A percentile compares a stretch with the other conserved stretches of the same genome.
Evolutionary conservation across 2,113 vertebrate genomes (phyloP).

Genomic region (Megaceryle maxima): DNA sequence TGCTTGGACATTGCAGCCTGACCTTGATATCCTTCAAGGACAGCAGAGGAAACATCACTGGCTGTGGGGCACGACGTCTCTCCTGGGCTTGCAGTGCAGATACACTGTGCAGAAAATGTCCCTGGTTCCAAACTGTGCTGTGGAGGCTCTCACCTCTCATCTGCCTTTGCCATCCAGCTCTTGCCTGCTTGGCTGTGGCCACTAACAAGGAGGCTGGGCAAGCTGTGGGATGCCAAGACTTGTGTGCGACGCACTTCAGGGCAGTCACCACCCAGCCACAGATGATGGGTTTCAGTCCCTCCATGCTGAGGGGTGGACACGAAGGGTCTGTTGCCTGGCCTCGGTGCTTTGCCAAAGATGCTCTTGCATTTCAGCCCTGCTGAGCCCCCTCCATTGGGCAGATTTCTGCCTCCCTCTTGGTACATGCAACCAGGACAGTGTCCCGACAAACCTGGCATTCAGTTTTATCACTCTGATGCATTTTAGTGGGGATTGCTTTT

Average conservation of each 20-base stretch:
- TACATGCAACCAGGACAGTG: neutral
- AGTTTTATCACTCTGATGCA: neutral
- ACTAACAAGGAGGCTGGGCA: accelerated
- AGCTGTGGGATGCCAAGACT: accelerated
- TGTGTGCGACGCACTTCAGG: neutral
- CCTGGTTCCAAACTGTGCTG: accelerated
- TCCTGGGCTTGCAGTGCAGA: neutral
- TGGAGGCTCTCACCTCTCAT: neutral
- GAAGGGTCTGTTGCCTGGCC: neutral
- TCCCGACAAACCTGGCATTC: neutral
- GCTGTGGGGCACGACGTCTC: accelerated
- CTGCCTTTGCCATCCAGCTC: accelerated
- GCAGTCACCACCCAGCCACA: neutral
- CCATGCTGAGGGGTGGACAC: neutral
- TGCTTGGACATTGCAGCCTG: neutral
- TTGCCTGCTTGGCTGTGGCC: neutral
- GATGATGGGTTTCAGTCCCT: neutral
- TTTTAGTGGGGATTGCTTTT: neutral
- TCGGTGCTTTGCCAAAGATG: neutral
- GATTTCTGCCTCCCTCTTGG: neutral
- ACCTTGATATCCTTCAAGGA: neutral
- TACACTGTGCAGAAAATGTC: neutral
- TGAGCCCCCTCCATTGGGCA: neutral
- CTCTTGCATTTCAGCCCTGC: neutral
- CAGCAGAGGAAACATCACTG: neutral